These are phyloP conservation scores for Prosapia bicincta DNA, from an alignment of 2,888 invertebrate genomes.

Conservation along the genomic window DNA sequence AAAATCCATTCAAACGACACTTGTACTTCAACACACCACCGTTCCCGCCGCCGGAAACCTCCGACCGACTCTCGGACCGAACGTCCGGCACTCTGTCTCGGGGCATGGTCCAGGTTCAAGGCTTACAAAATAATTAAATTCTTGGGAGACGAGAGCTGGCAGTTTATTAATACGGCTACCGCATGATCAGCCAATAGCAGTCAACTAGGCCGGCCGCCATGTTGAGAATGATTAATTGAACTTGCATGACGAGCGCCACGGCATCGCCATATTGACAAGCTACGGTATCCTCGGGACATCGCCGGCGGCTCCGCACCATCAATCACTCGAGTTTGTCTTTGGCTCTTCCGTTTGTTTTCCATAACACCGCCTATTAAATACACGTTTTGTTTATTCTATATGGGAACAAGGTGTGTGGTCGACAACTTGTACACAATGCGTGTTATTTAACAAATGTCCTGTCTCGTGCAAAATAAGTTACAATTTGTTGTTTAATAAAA, in stretches of 20 bases:
- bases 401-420: not conserved
- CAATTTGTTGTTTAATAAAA: too few species aligned
- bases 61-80: too few species aligned
- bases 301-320: not conserved
- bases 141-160: constrained; percentile 6
- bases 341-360: not conserved
- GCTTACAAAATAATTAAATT: constrained; percentile 8
- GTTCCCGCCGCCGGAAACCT: too few species aligned
- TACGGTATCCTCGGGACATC: not conserved
- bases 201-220: constrained; percentile 11
- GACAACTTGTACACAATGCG: not conserved
- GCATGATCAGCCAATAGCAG: constrained; percentile 11
- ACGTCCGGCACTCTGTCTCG: too few species aligned
- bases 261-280: not conserved
- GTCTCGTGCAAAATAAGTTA: too few species aligned
- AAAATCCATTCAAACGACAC: too few species aligned
- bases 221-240: constrained; percentile 19
- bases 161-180: constrained; percentile 13
- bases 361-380: not conserved
- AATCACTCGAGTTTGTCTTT: not conserved
- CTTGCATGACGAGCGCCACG: constrained; percentile 18
- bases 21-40: too few species aligned
- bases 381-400: not conserved
- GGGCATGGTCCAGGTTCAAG: not conserved
- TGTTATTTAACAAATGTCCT: too few species aligned